Base-by-base conservation (phyloP, 1,140 invertebrate species). In the Ylistrum balloti region DNA sequence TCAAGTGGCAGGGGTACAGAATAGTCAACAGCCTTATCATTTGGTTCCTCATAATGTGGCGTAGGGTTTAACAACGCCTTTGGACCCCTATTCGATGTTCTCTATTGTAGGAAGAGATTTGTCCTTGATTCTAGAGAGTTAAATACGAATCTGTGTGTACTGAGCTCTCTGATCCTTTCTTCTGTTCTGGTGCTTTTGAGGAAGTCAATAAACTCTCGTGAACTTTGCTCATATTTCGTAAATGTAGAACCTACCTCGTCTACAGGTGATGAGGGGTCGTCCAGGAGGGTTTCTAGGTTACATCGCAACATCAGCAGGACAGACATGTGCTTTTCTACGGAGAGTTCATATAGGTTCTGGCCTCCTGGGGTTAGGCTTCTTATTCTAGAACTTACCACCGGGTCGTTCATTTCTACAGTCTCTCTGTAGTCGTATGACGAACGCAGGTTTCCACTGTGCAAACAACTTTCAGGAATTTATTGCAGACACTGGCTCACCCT, bases 381-480 rank as follows among this genome's bases (percentile, higher is more conserved):
- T 9, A 74, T n/a, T 11, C 56, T 74, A n/a, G 56, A 28, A 45
- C 41, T 45, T 45, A 45, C 56, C 56, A n/a, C 28, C 22, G 22
- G n/a, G 5, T 74, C n/a, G n/a, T 22, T 74, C 56, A 74, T 74
- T n/a, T n/a, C n/a, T 74, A 28, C 56, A 28, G 56, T 74, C 28
- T 11, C 5, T 0, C 28, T 28, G 0, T 74, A n/a, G n/a, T n/a
- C 28, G 56, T 28, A 28, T 7, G 56, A 28, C 22, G 56, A 74
- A 28, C n/a, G 56, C n/a, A 74, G 56, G 56, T 74, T 28, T 74
- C 28, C n/a, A 74, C 56, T 74, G 56, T 74, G 56, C 56, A 74
- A 74, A 74, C 56, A 74, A 74, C 1, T 5, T 5, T 5, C 56
- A 9, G 1, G 56, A 13, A 17, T 74, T 74, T 74, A n/a, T 5